Conservation (phyloP, 2,888 invertebrate genomes). For the Drosophila rubida region DNA sequence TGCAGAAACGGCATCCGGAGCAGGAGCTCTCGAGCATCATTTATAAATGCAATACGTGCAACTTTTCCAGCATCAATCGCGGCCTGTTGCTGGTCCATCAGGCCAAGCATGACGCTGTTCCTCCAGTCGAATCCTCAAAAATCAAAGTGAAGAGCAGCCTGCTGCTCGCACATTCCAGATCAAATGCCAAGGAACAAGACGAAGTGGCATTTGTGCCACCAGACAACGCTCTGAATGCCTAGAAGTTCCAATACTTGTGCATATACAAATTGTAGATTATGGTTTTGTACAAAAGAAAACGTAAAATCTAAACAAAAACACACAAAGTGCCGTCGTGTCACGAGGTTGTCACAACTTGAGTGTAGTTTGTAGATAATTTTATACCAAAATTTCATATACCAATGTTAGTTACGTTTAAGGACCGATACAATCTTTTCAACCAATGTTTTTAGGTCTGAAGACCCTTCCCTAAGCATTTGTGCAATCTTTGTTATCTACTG, state of each 20-base stretch:
- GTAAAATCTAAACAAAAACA: slow-evolving; percentile 1
- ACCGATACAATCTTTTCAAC: slow-evolving; percentile 27
- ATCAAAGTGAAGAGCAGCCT: slow-evolving; percentile 83
- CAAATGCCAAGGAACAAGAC: slow-evolving; percentile 14
- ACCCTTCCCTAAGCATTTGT: background rate
- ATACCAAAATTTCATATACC: slow-evolving; percentile 64
- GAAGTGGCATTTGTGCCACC: background rate
- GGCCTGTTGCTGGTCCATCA: slow-evolving; percentile 82
- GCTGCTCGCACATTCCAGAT: slow-evolving; percentile 67
- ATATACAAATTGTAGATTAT: slow-evolving; percentile 11
- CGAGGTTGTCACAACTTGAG: slow-evolving; percentile 20
- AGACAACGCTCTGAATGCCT: slow-evolving; percentile 16
- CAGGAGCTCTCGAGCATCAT: slow-evolving; percentile 87
- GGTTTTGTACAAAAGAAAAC: slow-evolving; percentile 19
- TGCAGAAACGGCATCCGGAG: slow-evolving; percentile 92
- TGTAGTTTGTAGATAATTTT: slow-evolving; percentile 44
- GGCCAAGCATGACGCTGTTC: slow-evolving; percentile 75
- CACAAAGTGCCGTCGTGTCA: slow-evolving; percentile 40
- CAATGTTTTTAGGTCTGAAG: background rate
- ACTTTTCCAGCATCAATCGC: slow-evolving; percentile 83
- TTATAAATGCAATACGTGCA: slow-evolving; percentile 82
- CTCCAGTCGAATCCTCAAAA: slow-evolving; percentile 58
- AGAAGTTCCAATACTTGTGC: slow-evolving; percentile 14
- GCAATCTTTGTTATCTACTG: background rate
- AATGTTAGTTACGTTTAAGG: slow-evolving; percentile 50